A percentile compares a stretch with the other conserved stretches of the same genome.
Conservation (phyloP, 2,113 vertebrate genomes). For the Anolis sagrei region DNA sequence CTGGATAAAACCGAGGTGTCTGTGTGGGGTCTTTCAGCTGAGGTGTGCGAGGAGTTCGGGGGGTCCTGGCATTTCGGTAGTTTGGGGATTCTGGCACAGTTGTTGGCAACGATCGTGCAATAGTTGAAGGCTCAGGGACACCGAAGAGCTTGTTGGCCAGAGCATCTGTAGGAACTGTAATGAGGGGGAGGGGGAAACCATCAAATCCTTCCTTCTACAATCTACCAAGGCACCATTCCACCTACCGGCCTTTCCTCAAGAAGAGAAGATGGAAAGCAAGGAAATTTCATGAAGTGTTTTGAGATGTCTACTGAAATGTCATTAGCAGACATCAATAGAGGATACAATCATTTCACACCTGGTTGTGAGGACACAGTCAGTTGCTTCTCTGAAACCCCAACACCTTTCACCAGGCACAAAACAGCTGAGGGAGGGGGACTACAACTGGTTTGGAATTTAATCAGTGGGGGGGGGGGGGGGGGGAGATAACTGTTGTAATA, state of each 20-base stretch:
- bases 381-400: too few species aligned
- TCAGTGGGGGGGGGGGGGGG: too few species aligned
- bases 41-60: conserved; percentile 94
- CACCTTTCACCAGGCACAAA: too few species aligned
- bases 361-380: too few species aligned
- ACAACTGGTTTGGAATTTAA: too few species aligned
- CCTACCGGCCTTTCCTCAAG: neutral
- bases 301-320: neutral
- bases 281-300: neutral
- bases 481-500: too few species aligned
- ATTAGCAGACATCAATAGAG: neutral
- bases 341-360: too few species aligned
- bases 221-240: neutral
- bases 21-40: conserved; percentile 92
- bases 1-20: conserved; percentile 96
- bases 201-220: neutral
- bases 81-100: conserved; percentile 96
- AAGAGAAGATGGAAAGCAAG: neutral
- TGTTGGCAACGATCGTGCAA: conserved; percentile 93
- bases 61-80: conserved; percentile 91
- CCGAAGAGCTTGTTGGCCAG: conserved; percentile 97
- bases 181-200: rapidly evolving
- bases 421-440: too few species aligned
- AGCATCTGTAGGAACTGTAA: conserved; percentile 93
- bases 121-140: conserved; percentile 90